Percentiles rank a stretch among this genome's conserved stretches.
These are phyloP conservation scores for Copidosoma floridanum DNA, from an alignment of 1,140 invertebrate species.

Conservation along the genomic window DNA sequence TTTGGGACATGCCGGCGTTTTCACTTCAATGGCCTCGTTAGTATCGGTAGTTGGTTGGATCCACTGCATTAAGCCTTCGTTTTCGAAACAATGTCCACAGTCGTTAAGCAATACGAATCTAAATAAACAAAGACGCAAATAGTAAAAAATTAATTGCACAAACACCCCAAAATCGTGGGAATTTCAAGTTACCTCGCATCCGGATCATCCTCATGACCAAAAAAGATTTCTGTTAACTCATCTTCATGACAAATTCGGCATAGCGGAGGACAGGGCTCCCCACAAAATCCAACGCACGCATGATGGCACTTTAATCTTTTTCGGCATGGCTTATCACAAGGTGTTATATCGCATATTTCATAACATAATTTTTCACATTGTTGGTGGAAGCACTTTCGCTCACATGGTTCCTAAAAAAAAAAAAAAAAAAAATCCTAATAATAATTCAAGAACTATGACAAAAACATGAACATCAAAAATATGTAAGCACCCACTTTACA, in stretches of 20 bases:
- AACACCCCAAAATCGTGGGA: no score
- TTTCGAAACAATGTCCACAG: conserved; percentile 65
- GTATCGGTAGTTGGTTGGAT: conserved; percentile 24
- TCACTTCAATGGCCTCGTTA: no score
- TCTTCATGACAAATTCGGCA: conserved; percentile 56
- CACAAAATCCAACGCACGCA: conserved; percentile 67
- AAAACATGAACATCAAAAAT: no score
- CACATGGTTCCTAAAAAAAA: neutral
- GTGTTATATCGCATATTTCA: neutral
- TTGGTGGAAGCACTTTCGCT: neutral
- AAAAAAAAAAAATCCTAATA: no score
- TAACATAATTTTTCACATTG: neutral
- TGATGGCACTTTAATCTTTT: conserved; percentile 59
- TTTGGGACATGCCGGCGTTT: conserved; percentile 63
- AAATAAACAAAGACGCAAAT: no score
- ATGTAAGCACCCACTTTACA: neutral
- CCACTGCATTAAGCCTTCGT: conserved; percentile 58
- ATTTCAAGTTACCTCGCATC: no score
- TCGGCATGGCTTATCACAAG: conserved; percentile 49
- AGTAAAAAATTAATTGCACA: no score
- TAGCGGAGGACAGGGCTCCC: conserved; percentile 62
- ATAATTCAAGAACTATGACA: no score
- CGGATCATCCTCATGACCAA: conserved; percentile 59
- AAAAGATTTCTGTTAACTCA: conserved; percentile 57
- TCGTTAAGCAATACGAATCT: conserved; percentile 66